A percentile compares a stretch with the other conserved stretches of the same genome.
phyloP scores from a whole-genome alignment of 2,797 vertebrate species.

The Myotis findleyi region DNA sequence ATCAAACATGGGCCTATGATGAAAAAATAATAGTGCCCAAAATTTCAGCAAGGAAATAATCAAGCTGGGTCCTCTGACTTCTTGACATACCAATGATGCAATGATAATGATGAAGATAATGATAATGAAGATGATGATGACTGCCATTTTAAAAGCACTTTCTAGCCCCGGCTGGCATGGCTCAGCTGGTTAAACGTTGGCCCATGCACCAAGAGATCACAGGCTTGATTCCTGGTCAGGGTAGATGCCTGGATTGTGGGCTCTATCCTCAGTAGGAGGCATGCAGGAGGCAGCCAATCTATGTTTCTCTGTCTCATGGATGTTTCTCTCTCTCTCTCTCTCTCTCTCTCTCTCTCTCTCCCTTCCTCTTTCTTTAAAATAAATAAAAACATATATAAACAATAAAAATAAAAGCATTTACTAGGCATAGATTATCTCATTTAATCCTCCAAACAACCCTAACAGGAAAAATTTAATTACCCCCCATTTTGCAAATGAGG shows the following conservation, averaged over 20 bases:
- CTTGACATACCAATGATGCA: not conserved
- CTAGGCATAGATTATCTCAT: constrained; percentile 21
- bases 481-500: constrained; percentile 49
- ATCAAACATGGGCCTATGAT: not conserved
- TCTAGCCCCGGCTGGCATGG: not conserved
- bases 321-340: too few relatives aligned
- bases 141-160: not conserved
- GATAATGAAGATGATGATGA: not conserved
- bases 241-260: not conserved
- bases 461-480: constrained; percentile 41
- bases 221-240: not conserved
- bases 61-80: not conserved
- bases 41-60: constrained; percentile 5
- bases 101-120: not conserved
- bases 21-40: constrained; percentile 2
- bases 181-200: not conserved
- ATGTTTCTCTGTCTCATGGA: not conserved
- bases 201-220: not conserved
- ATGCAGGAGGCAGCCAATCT: not conserved
- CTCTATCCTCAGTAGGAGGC: not conserved
- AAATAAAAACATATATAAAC: not conserved
- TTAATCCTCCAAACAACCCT: constrained; percentile 54
- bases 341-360: too few relatives aligned
- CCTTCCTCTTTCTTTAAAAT: not conserved
- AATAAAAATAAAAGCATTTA: not conserved